A percentile compares a stretch with the other conserved stretches of the same genome.
phyloP scores from a whole-genome alignment of 2,888 invertebrate species.

The Synergus laeviventris region DNA sequence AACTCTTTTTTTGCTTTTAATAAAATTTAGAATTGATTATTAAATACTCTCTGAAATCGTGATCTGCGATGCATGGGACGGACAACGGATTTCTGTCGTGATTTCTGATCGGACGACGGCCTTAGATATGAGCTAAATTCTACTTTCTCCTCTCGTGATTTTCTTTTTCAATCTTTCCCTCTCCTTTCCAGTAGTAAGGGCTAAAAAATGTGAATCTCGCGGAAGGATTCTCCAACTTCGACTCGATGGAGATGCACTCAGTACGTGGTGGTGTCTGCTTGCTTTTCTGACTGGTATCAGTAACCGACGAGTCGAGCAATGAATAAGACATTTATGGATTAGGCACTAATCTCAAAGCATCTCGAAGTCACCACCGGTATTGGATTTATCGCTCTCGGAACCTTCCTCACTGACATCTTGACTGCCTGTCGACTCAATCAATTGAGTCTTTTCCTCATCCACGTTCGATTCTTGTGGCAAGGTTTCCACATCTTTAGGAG shows the following conservation, averaged over 20 bases:
- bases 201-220: not conserved
- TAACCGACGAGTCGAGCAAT: not conserved
- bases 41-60: slow-evolving; percentile 1
- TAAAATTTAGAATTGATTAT: not conserved
- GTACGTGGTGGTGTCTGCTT: not conserved
- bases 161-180: not conserved
- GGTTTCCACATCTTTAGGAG: slow-evolving; percentile 51
- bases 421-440: slow-evolving; percentile 58
- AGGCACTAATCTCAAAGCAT: slow-evolving; percentile 79
- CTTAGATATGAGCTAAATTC: slow-evolving; percentile 16
- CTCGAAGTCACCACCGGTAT: slow-evolving; percentile 92
- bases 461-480: slow-evolving; percentile 56
- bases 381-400: slow-evolving; percentile 90
- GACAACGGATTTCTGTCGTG: slow-evolving; percentile 12
- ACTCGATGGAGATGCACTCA: slow-evolving; percentile 19
- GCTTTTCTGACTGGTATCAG: not conserved
- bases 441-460: slow-evolving; percentile 55
- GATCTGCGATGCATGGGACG: slow-evolving; percentile 6
- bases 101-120: slow-evolving; percentile 16
- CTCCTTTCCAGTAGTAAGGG: not conserved
- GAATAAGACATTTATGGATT: slow-evolving; percentile 23
- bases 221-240: not conserved
- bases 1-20: not conserved
- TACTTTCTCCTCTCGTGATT: not conserved
- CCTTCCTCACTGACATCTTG: slow-evolving; percentile 74